These are phyloP conservation scores for Fissipunctia ypsillon DNA, from an alignment of 2,888 invertebrate genomes.

Conservation along the genomic window DNA sequence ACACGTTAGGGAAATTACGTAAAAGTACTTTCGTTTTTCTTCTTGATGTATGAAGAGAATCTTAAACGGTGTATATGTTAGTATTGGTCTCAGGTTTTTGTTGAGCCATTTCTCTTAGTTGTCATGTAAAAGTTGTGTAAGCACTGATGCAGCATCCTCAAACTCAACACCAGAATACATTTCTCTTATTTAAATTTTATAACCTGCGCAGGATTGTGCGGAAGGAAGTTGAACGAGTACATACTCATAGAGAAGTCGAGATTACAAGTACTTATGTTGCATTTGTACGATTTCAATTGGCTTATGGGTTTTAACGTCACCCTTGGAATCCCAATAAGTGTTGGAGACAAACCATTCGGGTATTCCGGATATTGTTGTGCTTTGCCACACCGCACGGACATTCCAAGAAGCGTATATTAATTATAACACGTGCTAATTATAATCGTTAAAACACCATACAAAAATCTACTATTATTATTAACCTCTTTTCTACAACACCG, in stretches of 20 bases:
- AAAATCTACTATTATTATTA: no score
- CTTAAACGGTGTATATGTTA: slow-evolving; percentile 22
- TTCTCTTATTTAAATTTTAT: slow-evolving; percentile 52
- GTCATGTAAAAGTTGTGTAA: slow-evolving; percentile 51
- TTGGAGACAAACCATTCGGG: background rate
- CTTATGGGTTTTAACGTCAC: slow-evolving; percentile 33
- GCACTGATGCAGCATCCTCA: slow-evolving; percentile 38
- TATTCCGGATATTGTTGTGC: background rate
- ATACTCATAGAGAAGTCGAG: slow-evolving; percentile 28
- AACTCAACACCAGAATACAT: slow-evolving; percentile 17
- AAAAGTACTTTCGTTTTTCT: slow-evolving; percentile 55
- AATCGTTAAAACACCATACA: background rate
- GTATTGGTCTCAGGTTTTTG: slow-evolving; percentile 27
- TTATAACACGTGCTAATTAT: no score
- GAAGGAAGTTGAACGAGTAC: slow-evolving; percentile 2
- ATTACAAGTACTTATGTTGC: slow-evolving; percentile 8
- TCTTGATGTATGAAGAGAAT: slow-evolving; percentile 37
- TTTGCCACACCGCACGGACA: no score
- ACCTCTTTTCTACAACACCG: background rate
- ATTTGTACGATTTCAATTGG: slow-evolving; percentile 28
- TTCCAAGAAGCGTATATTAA: no score
- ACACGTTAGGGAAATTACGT: slow-evolving; percentile 28
- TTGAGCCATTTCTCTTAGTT: slow-evolving; percentile 43
- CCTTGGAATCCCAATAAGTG: slow-evolving; percentile 36
- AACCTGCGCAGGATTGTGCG: slow-evolving; percentile 6